Evolutionary conservation across 2,113 vertebrate genomes (phyloP).

Genomic region (Pycnonotus jocosus): DNA sequence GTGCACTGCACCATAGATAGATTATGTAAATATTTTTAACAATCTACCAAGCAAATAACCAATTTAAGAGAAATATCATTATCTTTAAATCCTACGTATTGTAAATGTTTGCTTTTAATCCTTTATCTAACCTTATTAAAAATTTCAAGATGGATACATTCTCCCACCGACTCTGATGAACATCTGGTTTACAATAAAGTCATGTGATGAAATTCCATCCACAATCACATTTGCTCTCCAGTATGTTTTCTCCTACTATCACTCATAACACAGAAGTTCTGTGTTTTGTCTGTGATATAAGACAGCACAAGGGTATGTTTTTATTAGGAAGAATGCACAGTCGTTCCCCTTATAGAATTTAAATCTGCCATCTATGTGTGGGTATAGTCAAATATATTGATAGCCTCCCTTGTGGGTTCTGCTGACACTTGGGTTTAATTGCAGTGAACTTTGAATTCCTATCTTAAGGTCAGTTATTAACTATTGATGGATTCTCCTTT

Average conservation of each 20-base stretch:
- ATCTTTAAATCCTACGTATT: conserved; percentile 11
- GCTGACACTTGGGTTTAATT: conserved; percentile 77
- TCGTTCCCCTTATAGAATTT: conserved; percentile 55
- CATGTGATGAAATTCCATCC: conserved; percentile 56
- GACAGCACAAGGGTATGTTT: conserved; percentile 53
- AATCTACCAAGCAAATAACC: not conserved
- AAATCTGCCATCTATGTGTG: conserved; percentile 60
- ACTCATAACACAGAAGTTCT: conserved; percentile 52
- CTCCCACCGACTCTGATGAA: conserved; percentile 50
- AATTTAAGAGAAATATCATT: conserved; percentile 41
- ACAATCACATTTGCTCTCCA: conserved; percentile 53
- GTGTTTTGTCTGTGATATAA: conserved; percentile 42
- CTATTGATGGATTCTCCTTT: conserved; percentile 81
- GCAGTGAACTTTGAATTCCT: conserved; percentile 80
- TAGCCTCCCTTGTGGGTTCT: conserved; percentile 71
- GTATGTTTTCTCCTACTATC: conserved; percentile 17
- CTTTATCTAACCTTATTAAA: conserved; percentile 65
- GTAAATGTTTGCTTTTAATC: conserved; percentile 61
- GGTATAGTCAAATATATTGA: conserved; percentile 73
- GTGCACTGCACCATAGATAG: not conserved
- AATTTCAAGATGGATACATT: conserved; percentile 64
- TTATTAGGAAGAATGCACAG: conserved; percentile 65
- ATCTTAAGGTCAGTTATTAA: conserved; percentile 84
- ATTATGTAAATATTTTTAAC: conserved; percentile 24
- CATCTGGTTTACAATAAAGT: conserved; percentile 61